Percentiles rank a stretch among this genome's conserved stretches.
phyloP scores from a whole-genome alignment of 2,113 vertebrate genomes.

The Natator depressus region DNA sequence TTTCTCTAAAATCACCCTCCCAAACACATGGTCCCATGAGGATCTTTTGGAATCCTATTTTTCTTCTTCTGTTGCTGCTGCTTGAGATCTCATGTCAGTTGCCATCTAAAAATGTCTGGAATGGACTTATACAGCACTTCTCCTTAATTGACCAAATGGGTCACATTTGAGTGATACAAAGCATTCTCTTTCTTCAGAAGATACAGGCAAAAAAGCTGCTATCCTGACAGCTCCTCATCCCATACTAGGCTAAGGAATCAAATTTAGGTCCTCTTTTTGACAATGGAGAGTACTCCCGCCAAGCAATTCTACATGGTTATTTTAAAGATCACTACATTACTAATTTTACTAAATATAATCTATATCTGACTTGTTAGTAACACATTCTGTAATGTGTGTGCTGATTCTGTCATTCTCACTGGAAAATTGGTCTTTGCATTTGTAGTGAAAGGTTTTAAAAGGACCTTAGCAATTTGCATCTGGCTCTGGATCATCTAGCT shows the following conservation, averaged over 20 bases:
- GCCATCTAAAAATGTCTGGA: neutral
- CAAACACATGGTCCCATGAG: neutral
- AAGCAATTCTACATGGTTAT: neutral
- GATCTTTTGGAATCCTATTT: neutral
- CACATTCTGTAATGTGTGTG: neutral
- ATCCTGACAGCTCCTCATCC: neutral
- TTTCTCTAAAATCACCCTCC: constrained; percentile 20
- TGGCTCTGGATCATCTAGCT: constrained; percentile 6
- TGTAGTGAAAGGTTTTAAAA: neutral
- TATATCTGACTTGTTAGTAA: neutral
- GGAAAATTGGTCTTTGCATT: neutral
- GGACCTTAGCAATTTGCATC: neutral
- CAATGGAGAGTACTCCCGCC: neutral
- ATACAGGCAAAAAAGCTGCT: neutral
- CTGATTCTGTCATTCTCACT: neutral
- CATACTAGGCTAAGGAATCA: neutral
- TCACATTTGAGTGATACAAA: neutral
- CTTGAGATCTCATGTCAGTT: neutral
- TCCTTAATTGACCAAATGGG: neutral
- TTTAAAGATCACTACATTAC: neutral
- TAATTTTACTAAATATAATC: neutral
- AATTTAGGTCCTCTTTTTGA: fast-evolving
- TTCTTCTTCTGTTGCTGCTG: constrained; percentile 1
- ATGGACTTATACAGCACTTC: neutral
- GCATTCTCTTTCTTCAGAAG: neutral